A percentile compares a stretch with the other conserved stretches of the same genome.
Conservation (phyloP, 2,888 invertebrate species). For the Tinea trinotella region DNA sequence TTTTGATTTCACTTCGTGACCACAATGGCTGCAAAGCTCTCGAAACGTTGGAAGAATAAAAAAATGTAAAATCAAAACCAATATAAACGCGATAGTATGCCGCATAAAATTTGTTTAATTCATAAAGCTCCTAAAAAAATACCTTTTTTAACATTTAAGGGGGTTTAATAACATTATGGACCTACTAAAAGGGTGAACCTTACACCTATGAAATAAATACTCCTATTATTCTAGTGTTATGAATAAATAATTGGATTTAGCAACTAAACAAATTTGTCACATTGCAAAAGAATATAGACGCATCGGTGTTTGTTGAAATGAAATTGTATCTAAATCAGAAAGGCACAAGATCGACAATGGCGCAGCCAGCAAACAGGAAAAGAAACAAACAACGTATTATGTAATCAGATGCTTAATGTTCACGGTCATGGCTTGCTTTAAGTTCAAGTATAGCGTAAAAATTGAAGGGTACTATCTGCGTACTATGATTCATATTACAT, state of each 20-base stretch:
- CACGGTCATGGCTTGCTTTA: constrained; percentile 60
- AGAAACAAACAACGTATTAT: constrained; percentile 14
- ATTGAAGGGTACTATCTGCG: neutral
- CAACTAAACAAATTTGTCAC: neutral
- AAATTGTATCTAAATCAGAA: neutral
- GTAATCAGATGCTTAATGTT: constrained; percentile 30
- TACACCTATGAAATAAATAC: too few relatives aligned
- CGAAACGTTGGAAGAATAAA: too few relatives aligned
- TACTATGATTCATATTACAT: neutral
- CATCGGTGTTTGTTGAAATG: neutral
- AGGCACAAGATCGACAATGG: neutral
- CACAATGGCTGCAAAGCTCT: too few relatives aligned
- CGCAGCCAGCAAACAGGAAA: constrained; percentile 14
- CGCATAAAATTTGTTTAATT: too few relatives aligned
- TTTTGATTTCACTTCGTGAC: too few relatives aligned
- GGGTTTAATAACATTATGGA: too few relatives aligned
- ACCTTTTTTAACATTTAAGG: too few relatives aligned
- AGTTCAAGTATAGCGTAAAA: constrained; percentile 38
- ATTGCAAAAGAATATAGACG: constrained; percentile 1
- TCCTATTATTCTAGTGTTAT: too few relatives aligned
- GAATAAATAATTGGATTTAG: neutral
- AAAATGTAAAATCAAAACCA: too few relatives aligned
- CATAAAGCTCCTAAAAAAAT: too few relatives aligned
- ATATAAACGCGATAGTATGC: too few relatives aligned
- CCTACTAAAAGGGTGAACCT: too few relatives aligned